Percentiles rank a stretch among this genome's conserved stretches.
Evolutionary conservation across 1,140 invertebrate genomes (phyloP).

Genomic region (Cyphomyrmex costatus): DNA sequence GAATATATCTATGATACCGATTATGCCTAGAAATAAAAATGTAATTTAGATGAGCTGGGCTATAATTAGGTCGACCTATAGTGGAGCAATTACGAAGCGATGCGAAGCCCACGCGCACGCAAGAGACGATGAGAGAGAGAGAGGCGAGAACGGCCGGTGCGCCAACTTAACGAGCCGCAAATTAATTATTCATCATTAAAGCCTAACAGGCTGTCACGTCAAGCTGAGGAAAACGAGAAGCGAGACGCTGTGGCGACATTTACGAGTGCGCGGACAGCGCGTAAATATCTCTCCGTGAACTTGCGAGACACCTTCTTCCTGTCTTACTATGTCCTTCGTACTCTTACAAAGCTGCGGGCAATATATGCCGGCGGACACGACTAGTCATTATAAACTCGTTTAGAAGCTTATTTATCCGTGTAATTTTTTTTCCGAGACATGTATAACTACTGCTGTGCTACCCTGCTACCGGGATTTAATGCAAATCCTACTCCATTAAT

Average conservation of each 20-base stretch:
- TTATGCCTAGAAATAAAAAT: conserved; percentile 20
- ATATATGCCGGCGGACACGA: conserved; percentile 66
- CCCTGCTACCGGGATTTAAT: conserved; percentile 2
- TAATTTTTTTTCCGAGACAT: conserved; percentile 31
- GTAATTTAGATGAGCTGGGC: conserved; percentile 2
- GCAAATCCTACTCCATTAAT: background rate
- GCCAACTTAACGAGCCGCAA: conserved; percentile 67
- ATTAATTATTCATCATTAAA: conserved; percentile 78
- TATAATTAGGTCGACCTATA: conserved; percentile 39
- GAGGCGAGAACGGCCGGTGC: conserved; percentile 1
- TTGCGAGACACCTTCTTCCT: conserved; percentile 74
- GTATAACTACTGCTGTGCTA: background rate
- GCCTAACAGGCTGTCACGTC: conserved; percentile 67
- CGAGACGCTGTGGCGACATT: conserved; percentile 73
- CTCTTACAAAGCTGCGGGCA: conserved; percentile 59
- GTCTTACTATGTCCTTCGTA: conserved; percentile 59
- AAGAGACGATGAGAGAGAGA: background rate
- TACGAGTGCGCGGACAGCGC: conserved; percentile 79
- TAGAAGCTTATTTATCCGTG: conserved; percentile 51
- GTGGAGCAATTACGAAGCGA: conserved; percentile 33
- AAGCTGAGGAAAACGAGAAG: conserved; percentile 68
- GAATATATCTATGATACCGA: background rate
- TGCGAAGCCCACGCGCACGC: background rate
- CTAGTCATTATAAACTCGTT: conserved; percentile 70
- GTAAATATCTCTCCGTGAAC: conserved; percentile 80